Conservation (phyloP, 2,797 vertebrate genomes). For the Chanos chanos region DNA sequence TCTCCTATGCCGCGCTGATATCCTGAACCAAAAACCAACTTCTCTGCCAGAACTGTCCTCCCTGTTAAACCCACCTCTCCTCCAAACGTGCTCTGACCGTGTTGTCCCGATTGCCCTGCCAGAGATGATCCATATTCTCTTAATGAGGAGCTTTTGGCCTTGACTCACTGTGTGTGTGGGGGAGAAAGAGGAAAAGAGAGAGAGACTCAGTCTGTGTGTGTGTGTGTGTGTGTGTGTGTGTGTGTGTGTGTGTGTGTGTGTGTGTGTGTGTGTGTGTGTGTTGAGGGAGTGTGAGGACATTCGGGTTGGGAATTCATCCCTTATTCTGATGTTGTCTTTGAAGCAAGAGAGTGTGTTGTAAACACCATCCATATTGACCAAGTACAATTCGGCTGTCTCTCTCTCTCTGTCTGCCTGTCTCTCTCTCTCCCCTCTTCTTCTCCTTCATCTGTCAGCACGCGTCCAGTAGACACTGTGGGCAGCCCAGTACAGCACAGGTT, state of each 20-base stretch:
- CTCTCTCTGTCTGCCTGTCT: no score
- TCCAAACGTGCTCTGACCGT: neutral
- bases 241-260: no score
- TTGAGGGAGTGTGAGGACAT: no score
- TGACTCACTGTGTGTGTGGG: no score
- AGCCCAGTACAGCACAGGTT: slow-evolving; percentile 91
- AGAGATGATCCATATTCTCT: no score
- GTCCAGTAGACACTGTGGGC: slow-evolving; percentile 89
- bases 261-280: neutral
- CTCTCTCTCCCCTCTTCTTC: neutral
- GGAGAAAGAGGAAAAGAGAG: no score
- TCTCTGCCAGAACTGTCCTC: neutral
- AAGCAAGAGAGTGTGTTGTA: neutral
- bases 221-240: neutral
- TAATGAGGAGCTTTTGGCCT: no score
- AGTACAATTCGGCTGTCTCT: no score
- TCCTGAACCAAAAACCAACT: neutral
- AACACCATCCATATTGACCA: neutral
- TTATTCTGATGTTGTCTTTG: no score
- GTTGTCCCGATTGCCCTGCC: neutral
- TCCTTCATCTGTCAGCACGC: slow-evolving; percentile 76
- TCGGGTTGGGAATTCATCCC: no score
- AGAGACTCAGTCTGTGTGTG: neutral
- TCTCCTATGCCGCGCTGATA: neutral
- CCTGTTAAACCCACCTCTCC: neutral